Percentiles rank a stretch among this genome's conserved stretches.
Conservation (phyloP, 2,113 vertebrate genomes). For the cattle (Bos taurus) region DNA sequence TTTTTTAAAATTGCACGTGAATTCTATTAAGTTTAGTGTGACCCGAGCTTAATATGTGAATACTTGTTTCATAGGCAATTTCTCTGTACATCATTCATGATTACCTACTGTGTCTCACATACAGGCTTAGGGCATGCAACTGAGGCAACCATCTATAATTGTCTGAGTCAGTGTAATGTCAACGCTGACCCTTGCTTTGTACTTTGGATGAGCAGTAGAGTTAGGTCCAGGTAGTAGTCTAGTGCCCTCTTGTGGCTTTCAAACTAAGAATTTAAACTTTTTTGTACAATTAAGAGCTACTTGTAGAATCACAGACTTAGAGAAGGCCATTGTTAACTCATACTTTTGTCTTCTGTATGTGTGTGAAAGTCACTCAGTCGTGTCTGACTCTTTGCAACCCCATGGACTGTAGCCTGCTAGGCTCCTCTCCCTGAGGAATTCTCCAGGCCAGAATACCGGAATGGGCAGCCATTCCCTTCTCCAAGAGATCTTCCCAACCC, state of each 20-base stretch:
- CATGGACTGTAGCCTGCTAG: background rate
- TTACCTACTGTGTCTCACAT: background rate
- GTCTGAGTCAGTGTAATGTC: background rate
- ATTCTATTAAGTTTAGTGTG: background rate
- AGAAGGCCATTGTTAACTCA: background rate
- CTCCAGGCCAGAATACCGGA: background rate
- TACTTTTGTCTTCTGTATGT: background rate
- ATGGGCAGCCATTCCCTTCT: background rate
- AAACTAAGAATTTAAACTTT: background rate
- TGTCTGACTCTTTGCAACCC: background rate
- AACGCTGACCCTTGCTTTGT: conserved; percentile 3
- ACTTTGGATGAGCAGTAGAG: background rate
- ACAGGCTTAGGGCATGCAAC: background rate
- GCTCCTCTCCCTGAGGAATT: background rate
- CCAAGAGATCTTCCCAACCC: background rate
- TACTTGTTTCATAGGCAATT: background rate
- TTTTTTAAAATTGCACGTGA: background rate
- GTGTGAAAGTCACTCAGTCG: background rate
- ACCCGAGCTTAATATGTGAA: background rate
- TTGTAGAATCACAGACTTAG: background rate
- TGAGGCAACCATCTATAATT: background rate
- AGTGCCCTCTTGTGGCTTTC: conserved; percentile 74
- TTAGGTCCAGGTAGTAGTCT: conserved; percentile 64
- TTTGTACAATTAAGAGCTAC: background rate
- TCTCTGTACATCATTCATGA: background rate